phyloP scores from a whole-genome alignment of 2,113 vertebrate genomes.

The Trematomus loennbergii region DNA sequence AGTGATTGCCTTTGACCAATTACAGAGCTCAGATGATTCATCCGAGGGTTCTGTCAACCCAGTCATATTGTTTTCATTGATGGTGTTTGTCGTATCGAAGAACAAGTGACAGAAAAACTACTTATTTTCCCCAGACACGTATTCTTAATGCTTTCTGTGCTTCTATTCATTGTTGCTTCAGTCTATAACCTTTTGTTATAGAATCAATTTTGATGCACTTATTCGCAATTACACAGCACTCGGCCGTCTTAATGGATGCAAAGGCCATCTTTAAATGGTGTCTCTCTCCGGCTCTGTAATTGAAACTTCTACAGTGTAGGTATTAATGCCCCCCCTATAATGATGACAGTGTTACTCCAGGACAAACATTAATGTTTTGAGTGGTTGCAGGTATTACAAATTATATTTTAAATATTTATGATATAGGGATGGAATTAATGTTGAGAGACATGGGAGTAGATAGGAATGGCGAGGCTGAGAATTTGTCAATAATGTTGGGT shows the following conservation, averaged over 20 bases:
- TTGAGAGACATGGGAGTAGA: not conserved
- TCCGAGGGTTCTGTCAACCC: too few species aligned
- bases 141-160: too few species aligned
- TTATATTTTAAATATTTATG: too few species aligned
- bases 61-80: too few species aligned
- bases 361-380: not conserved
- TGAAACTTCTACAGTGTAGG: not conserved
- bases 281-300: not conserved
- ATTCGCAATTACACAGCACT: not conserved
- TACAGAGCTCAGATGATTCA: too few species aligned
- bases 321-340: not conserved
- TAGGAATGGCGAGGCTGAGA: not conserved
- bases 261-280: not conserved
- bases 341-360: not conserved
- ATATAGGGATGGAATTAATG: not conserved
- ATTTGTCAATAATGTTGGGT: not conserved
- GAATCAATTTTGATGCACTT: not conserved
- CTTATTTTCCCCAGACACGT: not conserved
- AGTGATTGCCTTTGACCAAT: too few species aligned
- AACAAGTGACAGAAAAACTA: not conserved
- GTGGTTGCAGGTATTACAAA: not conserved
- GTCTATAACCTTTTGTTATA: not conserved
- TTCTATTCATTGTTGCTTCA: too few species aligned
- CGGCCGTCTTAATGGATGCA: not conserved
- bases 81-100: too few species aligned